Evolutionary conservation across 92 coral and sea anemone species (phyloP), one percentile per base, ranked within the genome.

Genomic region (Palythoa grandiflora): DNA sequence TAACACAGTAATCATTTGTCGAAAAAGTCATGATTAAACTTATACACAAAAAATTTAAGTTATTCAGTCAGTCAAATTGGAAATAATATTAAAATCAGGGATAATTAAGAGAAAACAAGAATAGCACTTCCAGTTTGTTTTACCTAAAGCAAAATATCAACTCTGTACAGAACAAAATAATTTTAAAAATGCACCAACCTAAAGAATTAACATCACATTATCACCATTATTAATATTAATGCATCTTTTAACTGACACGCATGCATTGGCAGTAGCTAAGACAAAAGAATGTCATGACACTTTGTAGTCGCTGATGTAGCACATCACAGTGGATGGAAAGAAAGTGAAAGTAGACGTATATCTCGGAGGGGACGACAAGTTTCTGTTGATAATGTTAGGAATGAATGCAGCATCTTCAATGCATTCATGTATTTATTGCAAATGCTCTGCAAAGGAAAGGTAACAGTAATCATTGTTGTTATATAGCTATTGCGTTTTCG

Each of bases 381-480:
- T 77, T 9, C 50, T 77, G 3, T 36, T 77, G 1, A 28, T 53
- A 0, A 77, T 77, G 83, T 20, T 77, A 5, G 83, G 83, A 20
- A 77, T 77, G 68, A 77, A 77, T 50, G 83, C 83, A 48, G 3
- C 68, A 9, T 77, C 83, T 7, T 9, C 48, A 44, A 44, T 40
- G 6, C 36, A 77, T 53, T 53, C 83, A 12, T 77, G 83, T 68
- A 77, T 77, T 13, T 77, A 77, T 47, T 77, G 83, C 68, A 77
- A 28, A 54, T 36, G 83, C 8, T 77, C 83, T n/a, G 68, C 68
- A 21, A 77, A 76, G 68, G 66, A 77, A 54, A 77, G 83, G 83
- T 77, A 77, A 75, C 61, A 55, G 61, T 1, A 60, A 60, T 0
- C 2, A 60, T 60, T 5, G 16, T 60, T 60, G 5, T 60, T 60